Evolutionary conservation across 1,140 invertebrate species (phyloP).

Genomic region (Eupristina koningsbergeri): DNA sequence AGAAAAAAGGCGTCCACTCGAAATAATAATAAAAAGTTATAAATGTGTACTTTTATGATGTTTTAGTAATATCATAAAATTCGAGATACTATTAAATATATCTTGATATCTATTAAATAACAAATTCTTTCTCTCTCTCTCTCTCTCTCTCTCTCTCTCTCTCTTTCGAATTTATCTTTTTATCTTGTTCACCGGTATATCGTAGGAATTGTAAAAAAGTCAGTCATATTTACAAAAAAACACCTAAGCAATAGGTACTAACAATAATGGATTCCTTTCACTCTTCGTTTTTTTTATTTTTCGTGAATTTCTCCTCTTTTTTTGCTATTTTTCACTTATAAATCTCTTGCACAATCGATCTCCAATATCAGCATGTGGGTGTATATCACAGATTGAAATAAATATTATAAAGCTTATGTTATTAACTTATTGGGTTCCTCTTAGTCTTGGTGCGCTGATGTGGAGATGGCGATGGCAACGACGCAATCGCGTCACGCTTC

Average conservation of each 20-base stretch:
- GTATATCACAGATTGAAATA: conserved; percentile 67
- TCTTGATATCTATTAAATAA: too few species aligned
- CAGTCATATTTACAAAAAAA: conserved; percentile 74
- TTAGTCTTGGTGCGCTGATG: background rate
- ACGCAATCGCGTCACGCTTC: background rate
- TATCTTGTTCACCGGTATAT: conserved; percentile 59
- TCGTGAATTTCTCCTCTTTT: background rate
- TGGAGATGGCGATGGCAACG: conserved; percentile 10
- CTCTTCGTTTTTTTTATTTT: background rate
- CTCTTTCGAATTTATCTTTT: too few species aligned
- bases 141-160: conserved; percentile 39
- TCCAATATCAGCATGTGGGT: conserved; percentile 60
- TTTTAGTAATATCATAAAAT: conserved; percentile 2
- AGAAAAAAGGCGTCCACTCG: background rate
- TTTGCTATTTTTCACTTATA: too few species aligned
- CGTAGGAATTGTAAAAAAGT: conserved; percentile 71
- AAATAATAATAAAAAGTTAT: conserved; percentile 16
- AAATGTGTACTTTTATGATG: conserved; percentile 16
- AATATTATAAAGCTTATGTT: conserved; percentile 68
- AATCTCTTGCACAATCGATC: conserved; percentile 17
- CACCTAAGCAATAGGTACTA: conserved; percentile 64
- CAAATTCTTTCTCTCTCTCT: conserved; percentile 36
- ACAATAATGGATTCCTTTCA: conserved; percentile 50
- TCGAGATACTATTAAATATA: too few species aligned
- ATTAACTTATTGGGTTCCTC: conserved; percentile 41